phyloP scores from a whole-genome alignment of 2,113 vertebrate species.

The Cryptotis parvus region DNA sequence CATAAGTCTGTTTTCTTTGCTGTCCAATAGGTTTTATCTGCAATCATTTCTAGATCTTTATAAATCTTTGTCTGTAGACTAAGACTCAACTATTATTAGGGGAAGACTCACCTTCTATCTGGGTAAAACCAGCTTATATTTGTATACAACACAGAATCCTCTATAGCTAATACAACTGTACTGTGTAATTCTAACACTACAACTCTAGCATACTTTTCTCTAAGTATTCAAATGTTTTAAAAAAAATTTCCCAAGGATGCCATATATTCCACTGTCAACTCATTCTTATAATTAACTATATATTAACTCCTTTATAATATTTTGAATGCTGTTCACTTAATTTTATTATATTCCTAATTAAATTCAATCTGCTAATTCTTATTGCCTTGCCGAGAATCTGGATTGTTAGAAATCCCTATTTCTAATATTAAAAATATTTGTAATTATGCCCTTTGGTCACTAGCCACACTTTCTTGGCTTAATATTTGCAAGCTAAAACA shows the following conservation, averaged over 20 bases:
- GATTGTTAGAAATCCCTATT: not conserved
- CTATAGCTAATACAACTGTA: not conserved
- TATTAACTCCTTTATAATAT: not conserved
- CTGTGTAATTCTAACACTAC: no score
- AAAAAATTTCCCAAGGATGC: not conserved
- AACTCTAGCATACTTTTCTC: not conserved
- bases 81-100: conserved; percentile 19
- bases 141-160: not conserved
- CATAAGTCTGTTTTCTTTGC: not conserved
- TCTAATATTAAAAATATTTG: not conserved
- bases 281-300: conserved; percentile 20
- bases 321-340: conserved; percentile 30
- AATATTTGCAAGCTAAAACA: not conserved
- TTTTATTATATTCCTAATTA: conserved; percentile 55
- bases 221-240: not conserved
- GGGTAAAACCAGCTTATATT: conserved; percentile 19
- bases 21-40: not conserved
- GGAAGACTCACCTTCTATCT: conserved; percentile 15
- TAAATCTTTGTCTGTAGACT: not conserved
- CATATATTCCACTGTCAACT: conserved; percentile 11
- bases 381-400: not conserved
- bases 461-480: not conserved
- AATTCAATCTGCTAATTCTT: conserved; percentile 30
- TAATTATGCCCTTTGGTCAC: not conserved
- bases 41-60: conserved; percentile 30